Percentiles rank a stretch among this genome's conserved stretches.
Evolutionary conservation across 1,140 invertebrate species (phyloP).

Genomic region (Conus ventricosus): DNA sequence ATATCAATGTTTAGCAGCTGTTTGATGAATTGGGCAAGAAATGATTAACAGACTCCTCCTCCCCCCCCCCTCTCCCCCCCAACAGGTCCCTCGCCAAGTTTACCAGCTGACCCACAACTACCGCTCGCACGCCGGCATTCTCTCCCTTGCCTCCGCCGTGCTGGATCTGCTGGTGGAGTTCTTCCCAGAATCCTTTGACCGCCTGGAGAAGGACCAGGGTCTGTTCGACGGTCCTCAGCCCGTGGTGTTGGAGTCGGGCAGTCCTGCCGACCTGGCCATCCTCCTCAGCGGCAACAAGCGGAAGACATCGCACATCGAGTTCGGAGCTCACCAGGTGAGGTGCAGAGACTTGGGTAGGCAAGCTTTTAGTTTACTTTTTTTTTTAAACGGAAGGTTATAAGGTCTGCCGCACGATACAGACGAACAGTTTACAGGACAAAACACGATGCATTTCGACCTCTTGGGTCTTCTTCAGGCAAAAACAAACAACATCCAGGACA

Average conservation of each 20-base stretch:
- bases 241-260: conserved; percentile 68
- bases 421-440: too few species aligned
- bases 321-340: conserved; percentile 65
- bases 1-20: too few species aligned
- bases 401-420: too few species aligned
- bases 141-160: conserved; percentile 66
- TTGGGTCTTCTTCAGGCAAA: too few species aligned
- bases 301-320: conserved; percentile 68
- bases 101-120: conserved; percentile 71
- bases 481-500: too few species aligned
- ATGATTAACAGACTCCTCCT: too few species aligned
- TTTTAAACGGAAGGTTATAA: too few species aligned
- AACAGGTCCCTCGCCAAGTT: conserved; percentile 52
- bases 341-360: too few species aligned
- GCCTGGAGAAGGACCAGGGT: conserved; percentile 66
- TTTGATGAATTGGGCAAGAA: too few species aligned
- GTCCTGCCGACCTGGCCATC: conserved; percentile 42
- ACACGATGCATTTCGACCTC: too few species aligned
- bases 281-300: conserved; percentile 63
- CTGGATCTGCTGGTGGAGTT: conserved; percentile 67
- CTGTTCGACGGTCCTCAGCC: conserved; percentile 67
- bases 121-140: conserved; percentile 68
- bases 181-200: conserved; percentile 71
- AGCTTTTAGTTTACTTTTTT: too few species aligned
- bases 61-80: too few species aligned